phyloP scores from a whole-genome alignment of 2,113 vertebrate genomes.

The Ondatra zibethicus region DNA sequence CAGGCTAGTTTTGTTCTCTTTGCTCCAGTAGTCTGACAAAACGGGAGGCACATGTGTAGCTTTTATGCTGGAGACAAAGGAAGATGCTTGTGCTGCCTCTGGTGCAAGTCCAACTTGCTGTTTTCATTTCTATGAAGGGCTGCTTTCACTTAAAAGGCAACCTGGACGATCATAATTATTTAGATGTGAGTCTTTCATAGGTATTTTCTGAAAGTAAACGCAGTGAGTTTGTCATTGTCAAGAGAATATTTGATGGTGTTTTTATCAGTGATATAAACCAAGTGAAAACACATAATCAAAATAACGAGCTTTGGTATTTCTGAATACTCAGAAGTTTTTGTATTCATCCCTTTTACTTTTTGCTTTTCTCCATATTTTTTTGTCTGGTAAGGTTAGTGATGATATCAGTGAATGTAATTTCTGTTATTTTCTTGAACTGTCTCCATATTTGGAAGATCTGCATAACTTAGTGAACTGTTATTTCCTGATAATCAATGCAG shows the following conservation, averaged over 20 bases:
- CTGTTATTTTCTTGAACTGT: constrained; percentile 38
- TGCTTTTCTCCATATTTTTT: not conserved
- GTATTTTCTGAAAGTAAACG: constrained; percentile 29
- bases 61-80: not conserved
- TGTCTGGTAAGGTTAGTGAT: not conserved
- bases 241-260: constrained; percentile 1
- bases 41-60: not conserved
- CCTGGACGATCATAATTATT: not conserved
- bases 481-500: not conserved
- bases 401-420: constrained; percentile 20
- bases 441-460: constrained; percentile 12
- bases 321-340: not conserved
- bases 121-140: not conserved
- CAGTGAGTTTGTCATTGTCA: not conserved
- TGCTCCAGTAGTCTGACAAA: not conserved
- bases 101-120: not conserved
- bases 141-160: constrained; percentile 42
- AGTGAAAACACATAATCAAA: not conserved
- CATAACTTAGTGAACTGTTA: not conserved
- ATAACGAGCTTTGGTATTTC: constrained; percentile 36
- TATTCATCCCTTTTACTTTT: not conserved
- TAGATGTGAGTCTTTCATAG: constrained; percentile 11
- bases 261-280: constrained; percentile 43
- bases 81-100: not conserved
- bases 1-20: not conserved